Conservation (phyloP, 2,797 vertebrate genomes). For the Aeoliscus strigatus region DNA sequence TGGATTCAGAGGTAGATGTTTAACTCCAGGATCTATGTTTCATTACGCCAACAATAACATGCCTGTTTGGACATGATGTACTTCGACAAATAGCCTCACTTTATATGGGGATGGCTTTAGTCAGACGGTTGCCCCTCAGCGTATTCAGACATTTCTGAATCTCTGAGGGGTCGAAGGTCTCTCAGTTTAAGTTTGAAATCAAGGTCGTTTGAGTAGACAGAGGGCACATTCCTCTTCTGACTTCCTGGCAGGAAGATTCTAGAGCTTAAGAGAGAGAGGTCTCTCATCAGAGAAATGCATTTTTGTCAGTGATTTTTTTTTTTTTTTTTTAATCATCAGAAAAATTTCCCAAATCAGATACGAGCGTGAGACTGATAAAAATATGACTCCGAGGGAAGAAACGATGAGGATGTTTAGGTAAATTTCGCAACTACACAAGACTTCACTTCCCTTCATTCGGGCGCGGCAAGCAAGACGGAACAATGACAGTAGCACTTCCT, state of each 20-base stretch:
- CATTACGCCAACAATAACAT: slow-evolving; percentile 1
- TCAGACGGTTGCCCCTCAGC: no score
- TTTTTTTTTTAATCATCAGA: no score
- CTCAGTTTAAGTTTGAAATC: neutral
- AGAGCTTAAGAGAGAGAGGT: slow-evolving; percentile 9
- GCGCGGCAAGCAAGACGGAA: slow-evolving; percentile 35
- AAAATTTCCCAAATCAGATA: no score
- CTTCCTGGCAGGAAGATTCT: slow-evolving; percentile 9
- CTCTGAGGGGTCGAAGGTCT: neutral
- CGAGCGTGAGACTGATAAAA: neutral
- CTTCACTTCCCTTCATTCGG: slow-evolving; percentile 53
- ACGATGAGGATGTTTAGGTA: slow-evolving; percentile 12
- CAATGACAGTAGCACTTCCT: slow-evolving; percentile 2
- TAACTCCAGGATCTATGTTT: slow-evolving; percentile 32
- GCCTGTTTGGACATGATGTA: neutral
- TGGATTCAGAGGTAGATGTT: slow-evolving; percentile 53
- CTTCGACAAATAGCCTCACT: neutral
- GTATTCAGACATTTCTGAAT: neutral
- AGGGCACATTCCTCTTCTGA: slow-evolving; percentile 38
- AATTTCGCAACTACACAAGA: slow-evolving; percentile 54
- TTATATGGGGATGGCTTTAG: neutral
- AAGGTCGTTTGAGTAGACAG: slow-evolving; percentile 2
- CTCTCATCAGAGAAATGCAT: slow-evolving; percentile 39
- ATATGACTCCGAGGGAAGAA: slow-evolving; percentile 2
- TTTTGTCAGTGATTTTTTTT: no score